Evolutionary conservation across 92 coral and sea anemone species (phyloP).

Genomic region (Zoanthus solanderi): DNA sequence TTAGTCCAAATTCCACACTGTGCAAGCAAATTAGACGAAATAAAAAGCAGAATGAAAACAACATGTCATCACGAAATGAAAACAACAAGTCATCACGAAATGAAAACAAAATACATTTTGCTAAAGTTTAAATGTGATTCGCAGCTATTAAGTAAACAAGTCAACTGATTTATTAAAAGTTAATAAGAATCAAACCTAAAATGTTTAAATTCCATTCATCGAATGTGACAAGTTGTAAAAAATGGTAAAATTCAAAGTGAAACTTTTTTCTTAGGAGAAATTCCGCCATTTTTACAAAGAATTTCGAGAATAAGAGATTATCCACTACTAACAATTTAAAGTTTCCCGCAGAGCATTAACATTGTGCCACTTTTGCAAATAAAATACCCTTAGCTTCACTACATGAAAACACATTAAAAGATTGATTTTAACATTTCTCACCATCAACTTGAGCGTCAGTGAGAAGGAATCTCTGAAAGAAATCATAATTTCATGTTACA

Average conservation of each 20-base stretch:
- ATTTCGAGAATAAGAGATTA: background rate
- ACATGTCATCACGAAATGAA: conserved; percentile 3
- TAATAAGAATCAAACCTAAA: conserved; percentile 23
- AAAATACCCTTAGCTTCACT: background rate
- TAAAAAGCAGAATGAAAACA: background rate
- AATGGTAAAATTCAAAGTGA: background rate
- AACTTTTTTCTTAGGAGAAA: background rate
- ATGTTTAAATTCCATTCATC: conserved; percentile 16
- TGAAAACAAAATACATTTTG: background rate
- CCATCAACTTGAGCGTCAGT: conserved; percentile 97
- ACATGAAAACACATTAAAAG: conserved; percentile 39
- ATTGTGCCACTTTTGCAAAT: background rate
- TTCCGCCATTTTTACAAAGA: background rate
- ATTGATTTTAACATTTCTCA: conserved; percentile 63
- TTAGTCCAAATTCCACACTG: conserved; percentile 36
- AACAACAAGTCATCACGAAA: background rate
- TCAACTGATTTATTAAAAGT: conserved; percentile 22
- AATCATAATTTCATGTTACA: conserved; percentile 50
- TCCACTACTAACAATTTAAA: background rate
- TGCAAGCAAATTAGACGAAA: background rate
- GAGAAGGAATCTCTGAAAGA: conserved; percentile 86
- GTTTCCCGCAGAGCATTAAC: background rate
- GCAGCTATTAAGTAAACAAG: conserved; percentile 18
- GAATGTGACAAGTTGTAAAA: background rate
- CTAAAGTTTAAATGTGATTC: background rate